Evolutionary conservation across 2,113 vertebrate species (phyloP), one percentile per base, ranked within the genome.

Genomic region (Epinephelus moara): DNA sequence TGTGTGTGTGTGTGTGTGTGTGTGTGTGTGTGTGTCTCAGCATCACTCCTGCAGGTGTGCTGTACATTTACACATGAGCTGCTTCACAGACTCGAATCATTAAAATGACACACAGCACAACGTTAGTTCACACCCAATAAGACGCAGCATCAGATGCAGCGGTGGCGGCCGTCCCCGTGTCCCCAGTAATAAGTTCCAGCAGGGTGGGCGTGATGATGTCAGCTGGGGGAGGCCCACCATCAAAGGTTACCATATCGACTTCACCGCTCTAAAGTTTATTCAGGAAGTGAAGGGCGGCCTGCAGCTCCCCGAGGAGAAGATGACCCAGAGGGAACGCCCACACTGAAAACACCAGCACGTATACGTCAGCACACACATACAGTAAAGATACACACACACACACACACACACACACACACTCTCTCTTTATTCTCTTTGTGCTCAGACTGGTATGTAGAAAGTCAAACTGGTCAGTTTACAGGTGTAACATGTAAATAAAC

Each of bases 191-290:
- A 87, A 91, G 75, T 91, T 72, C 62, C 70, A 84, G 83, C 57
- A 78, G 55, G 76, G 52, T 87, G 87, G 78, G 57, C 40, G 61
- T 56, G 88, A 69, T 83, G 82, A 80, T 73, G 62, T 63, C 7
- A 45, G 55, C 74, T 50, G 56, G 45, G 74, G 75, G 59, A 79
- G 66, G 71, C 66, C 73, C 1, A 40, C 62, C 68, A 75, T 80
- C 66, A 93, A 94, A 93, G 93, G 93, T 92, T 93, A 84, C 40
- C 8, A 9, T 92, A 93, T 94, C 25, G 93, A 94, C 85, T 86
- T 6, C 42, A 1, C 57, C 0, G 49, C 45, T 68, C 17, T 23
- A 77, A 88, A 77, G 85, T 87, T 89, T 57, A 30, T 81, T 70
- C 75, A 82, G 76, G 56, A 83, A 45, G 12, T 5, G 57, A 67